phyloP scores from a whole-genome alignment of 2,113 vertebrate species.

The Dinomys branickii region DNA sequence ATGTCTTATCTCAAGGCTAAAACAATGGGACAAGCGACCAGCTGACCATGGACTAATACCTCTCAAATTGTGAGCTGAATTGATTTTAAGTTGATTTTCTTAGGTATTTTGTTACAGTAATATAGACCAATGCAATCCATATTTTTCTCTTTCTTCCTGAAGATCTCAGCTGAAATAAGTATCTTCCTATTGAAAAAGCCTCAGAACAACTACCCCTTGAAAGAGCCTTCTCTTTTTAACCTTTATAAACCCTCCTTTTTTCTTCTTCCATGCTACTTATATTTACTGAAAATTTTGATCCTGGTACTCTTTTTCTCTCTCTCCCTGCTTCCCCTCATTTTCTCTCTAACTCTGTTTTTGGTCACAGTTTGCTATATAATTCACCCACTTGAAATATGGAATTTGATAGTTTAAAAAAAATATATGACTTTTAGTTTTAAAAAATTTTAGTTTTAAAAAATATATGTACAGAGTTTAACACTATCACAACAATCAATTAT shows the following conservation, averaged over 20 bases:
- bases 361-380: neutral
- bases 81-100: neutral
- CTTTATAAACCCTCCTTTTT: neutral
- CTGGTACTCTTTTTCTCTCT: neutral
- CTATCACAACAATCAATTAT: neutral
- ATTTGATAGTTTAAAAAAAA: neutral
- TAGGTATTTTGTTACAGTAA: neutral
- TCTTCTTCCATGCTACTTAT: neutral
- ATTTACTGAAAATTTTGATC: neutral
- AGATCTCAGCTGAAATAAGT: neutral
- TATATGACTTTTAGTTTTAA: no score
- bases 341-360: neutral
- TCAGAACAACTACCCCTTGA: neutral
- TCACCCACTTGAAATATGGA: neutral
- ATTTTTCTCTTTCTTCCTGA: neutral
- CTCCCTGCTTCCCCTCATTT: neutral
- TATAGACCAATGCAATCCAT: neutral
- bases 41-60: neutral
- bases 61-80: neutral
- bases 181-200: neutral
- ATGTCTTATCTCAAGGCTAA: neutral
- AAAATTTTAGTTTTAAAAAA: neutral
- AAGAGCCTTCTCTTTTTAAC: neutral
- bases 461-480: neutral
- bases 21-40: neutral